Conservation (phyloP, 2,888 invertebrate species). For the Smittia sp. region DNA sequence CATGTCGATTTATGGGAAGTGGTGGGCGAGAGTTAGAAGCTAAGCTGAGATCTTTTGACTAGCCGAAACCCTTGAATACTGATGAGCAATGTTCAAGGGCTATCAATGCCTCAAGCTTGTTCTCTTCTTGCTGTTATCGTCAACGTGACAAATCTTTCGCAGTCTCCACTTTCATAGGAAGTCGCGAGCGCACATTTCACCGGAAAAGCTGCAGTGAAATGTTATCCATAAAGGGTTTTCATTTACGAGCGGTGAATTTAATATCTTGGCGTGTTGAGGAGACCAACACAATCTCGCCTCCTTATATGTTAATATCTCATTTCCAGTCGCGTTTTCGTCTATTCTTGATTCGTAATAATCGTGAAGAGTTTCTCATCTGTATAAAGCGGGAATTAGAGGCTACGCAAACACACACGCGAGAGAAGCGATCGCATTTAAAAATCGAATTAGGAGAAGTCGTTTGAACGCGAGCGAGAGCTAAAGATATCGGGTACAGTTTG, state of each 20-base stretch:
- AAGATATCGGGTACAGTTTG: not conserved
- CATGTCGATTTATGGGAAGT: no score
- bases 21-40: no score
- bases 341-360: not conserved
- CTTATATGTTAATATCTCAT: conserved; percentile 30
- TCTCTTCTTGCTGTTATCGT: no score
- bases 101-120: no score
- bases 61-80: no score
- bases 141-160: no score
- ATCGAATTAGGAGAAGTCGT: not conserved
- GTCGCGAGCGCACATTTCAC: no score
- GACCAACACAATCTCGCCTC: not conserved
- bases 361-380: not conserved
- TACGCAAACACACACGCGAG: conserved; percentile 24
- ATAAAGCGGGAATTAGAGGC: conserved; percentile 26
- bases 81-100: no score
- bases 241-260: conserved; percentile 11
- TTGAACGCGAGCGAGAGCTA: no score
- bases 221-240: conserved; percentile 28
- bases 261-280: not conserved
- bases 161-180: no score
- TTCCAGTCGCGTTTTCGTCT: not conserved
- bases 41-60: no score
- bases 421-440: not conserved
- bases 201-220: not conserved